Base-by-base conservation (phyloP, 1,140 invertebrate species). In the Hyles euphorbiae region DNA sequence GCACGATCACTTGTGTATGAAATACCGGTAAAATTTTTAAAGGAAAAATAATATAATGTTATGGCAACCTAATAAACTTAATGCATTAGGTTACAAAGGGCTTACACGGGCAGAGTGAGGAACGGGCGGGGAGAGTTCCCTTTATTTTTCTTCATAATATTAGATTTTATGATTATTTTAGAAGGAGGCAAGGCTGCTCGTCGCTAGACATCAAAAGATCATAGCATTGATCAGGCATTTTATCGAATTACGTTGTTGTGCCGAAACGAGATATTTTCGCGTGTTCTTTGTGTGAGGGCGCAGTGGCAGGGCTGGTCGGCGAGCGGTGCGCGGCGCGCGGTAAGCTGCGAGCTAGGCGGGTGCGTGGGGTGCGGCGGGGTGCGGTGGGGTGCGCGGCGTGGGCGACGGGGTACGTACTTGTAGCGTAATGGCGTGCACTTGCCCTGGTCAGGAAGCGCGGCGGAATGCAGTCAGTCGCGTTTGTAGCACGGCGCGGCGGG, bases 361-460 rank as follows among this genome's bases (percentile, higher is more conserved):
- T 40, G 36, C 8, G 8, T 5, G 5, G 36, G 36, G 36, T 40
- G 8, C 8, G 36, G 36, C 36, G 36, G 36, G 58, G 48, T 47
- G 55, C 58, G 36, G 59, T 36, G 68, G 32, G 64, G 61, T 12
- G 56, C 43, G 58, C 51, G 60, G 36, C 36, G 36, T 40, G 36
- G 36, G 36, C 36, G 63, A 59, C 56, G 72, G 68, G 61, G 66
- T 56, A 68, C 34, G 76, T 76, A 76, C 76, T 76, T 70, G 73
- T 64, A 76, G 78, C 76, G 82, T 81, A 85, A 83, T 85, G 83
- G 71, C 73, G 77, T 81, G 84, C 85, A 88, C 83, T 86, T 86
- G 85, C 82, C 80, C 74, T 75, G 83, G 85, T 82, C 85, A 88
- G 85, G 83, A 88, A 88, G 85, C 85, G 85, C 79, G 61, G 76